Conservation (phyloP, 2,113 vertebrate species). For the Siniperca chuatsi region DNA sequence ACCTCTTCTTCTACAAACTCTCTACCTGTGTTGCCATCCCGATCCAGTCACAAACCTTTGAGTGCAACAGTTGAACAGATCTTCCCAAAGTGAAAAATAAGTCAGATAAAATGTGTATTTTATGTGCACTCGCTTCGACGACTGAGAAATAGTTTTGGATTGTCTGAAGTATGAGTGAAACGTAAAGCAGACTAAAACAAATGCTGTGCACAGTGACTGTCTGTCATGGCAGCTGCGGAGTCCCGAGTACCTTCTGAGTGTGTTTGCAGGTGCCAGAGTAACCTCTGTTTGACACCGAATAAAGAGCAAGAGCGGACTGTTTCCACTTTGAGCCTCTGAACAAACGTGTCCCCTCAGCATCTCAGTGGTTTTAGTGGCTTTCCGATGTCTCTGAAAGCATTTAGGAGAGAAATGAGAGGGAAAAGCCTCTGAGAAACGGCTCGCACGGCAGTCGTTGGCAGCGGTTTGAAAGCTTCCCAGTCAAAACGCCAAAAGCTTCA, state of each 20-base stretch:
- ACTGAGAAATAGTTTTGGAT: too few relatives aligned
- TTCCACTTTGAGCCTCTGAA: not conserved
- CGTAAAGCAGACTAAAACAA: not conserved
- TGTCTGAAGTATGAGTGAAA: too few relatives aligned
- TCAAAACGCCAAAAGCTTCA: fast-evolving
- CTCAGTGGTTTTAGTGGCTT: fast-evolving
- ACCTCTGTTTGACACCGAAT: not conserved
- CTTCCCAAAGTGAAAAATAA: too few relatives aligned
- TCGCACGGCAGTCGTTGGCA: not conserved
- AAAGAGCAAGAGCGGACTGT: fast-evolving
- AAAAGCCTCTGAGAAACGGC: not conserved
- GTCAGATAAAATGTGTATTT: too few relatives aligned
- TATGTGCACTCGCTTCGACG: too few relatives aligned
- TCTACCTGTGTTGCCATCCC: too few relatives aligned
- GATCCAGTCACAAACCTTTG: too few relatives aligned
- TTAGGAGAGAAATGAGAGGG: conserved; percentile 19
- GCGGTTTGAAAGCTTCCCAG: not conserved
- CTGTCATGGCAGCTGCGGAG: not conserved
- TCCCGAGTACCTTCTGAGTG: not conserved
- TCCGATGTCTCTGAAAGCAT: not conserved
- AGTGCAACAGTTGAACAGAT: too few relatives aligned
- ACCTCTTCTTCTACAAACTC: too few relatives aligned
- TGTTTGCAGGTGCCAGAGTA: conserved; percentile 19
- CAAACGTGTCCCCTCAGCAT: not conserved
- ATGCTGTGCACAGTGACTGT: not conserved